These are phyloP conservation scores for Penelope pileata DNA, from an alignment of 2,113 vertebrate genomes.

Conservation along the genomic window DNA sequence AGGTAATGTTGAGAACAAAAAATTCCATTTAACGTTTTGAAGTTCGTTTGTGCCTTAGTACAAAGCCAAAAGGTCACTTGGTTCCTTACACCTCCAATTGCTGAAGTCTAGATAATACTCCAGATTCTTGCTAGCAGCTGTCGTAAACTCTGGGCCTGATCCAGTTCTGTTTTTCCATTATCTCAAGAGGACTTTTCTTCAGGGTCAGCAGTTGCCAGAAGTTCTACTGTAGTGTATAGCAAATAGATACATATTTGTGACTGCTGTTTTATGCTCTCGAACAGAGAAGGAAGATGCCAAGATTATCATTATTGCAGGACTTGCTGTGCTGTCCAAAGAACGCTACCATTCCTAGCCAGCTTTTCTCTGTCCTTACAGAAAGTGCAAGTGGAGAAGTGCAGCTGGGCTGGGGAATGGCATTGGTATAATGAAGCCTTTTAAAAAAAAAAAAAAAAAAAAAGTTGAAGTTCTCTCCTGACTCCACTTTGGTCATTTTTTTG, in stretches of 20 bases:
- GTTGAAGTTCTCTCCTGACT: neutral
- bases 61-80: neutral
- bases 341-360: fast-evolving
- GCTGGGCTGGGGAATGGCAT: neutral
- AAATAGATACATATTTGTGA: neutral
- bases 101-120: neutral
- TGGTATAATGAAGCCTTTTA: neutral
- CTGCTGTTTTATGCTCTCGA: neutral
- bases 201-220: neutral
- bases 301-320: neutral
- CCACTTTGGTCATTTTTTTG: neutral
- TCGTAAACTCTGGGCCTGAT: neutral
- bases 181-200: neutral
- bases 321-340: neutral
- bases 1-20: neutral
- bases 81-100: neutral
- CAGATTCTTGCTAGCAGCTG: neutral
- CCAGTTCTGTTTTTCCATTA: neutral
- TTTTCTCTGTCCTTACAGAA: neutral
- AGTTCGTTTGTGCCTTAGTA: fast-evolving
- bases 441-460: neutral
- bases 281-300: neutral
- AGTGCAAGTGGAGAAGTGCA: neutral
- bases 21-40: neutral
- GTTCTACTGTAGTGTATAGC: neutral